phyloP scores from a whole-genome alignment of 2,113 vertebrate genomes.

The Arizona elegans region DNA sequence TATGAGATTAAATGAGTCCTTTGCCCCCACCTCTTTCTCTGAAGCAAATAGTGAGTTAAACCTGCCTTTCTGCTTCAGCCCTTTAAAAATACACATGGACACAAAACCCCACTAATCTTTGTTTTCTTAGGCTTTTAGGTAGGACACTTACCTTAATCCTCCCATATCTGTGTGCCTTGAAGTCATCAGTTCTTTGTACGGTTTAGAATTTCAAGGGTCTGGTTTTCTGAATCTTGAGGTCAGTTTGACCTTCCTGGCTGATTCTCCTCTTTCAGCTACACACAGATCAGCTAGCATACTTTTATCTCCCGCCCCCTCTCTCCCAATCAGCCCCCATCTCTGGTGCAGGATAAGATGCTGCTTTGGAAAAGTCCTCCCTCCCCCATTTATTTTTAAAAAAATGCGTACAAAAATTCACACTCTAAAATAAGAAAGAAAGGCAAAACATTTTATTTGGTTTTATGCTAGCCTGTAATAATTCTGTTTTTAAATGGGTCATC shows the following conservation, averaged over 20 bases:
- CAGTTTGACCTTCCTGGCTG: conserved; percentile 71
- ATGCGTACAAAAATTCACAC: background rate
- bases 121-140: conserved; percentile 73
- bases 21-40: conserved; percentile 25
- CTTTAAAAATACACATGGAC: conserved; percentile 41
- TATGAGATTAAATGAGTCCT: conserved; percentile 32
- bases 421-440: background rate
- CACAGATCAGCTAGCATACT: background rate
- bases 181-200: conserved; percentile 65
- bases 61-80: conserved; percentile 66
- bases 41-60: conserved; percentile 53
- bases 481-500: background rate
- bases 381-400: background rate
- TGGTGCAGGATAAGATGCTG: background rate
- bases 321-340: background rate
- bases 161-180: conserved; percentile 73
- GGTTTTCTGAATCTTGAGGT: conserved; percentile 64
- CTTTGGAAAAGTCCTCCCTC: background rate
- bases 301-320: background rate
- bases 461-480: background rate
- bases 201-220: conserved; percentile 75
- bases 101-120: conserved; percentile 64
- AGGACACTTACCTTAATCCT: conserved; percentile 78
- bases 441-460: background rate
- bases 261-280: conserved; percentile 32